A percentile compares a stretch with the other conserved stretches of the same genome.
Conservation (phyloP, 2,113 vertebrate species). For the Pseudonaja textilis region DNA sequence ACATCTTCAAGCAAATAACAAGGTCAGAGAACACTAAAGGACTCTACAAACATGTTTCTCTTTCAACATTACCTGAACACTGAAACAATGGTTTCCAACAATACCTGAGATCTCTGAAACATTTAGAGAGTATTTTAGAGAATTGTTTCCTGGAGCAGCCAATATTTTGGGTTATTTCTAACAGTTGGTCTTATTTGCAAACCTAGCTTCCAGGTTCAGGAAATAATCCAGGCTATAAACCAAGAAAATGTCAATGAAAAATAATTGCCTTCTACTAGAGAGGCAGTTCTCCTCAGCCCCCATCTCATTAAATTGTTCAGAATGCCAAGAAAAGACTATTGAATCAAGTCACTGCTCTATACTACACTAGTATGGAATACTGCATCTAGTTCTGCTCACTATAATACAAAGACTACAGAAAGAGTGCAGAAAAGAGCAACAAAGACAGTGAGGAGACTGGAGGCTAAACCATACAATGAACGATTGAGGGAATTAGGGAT, state of each 20-base stretch:
- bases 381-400: not conserved
- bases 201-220: not conserved
- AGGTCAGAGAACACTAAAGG: no score
- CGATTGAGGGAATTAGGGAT: not conserved
- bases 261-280: not conserved
- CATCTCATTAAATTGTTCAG: not conserved
- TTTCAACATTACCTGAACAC: not conserved
- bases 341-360: not conserved
- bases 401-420: not conserved
- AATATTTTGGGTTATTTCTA: not conserved
- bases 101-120: not conserved
- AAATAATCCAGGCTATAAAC: not conserved
- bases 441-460: not conserved
- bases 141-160: not conserved
- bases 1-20: no score
- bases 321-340: not conserved
- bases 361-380: not conserved
- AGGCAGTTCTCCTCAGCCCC: not conserved
- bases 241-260: not conserved
- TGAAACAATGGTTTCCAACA: not conserved
- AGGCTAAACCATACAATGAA: not conserved
- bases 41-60: not conserved
- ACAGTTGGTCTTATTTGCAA: not conserved
- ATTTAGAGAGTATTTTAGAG: not conserved
- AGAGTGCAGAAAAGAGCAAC: not conserved